Base-by-base conservation (phyloP, 1,140 invertebrate species). In the Triops longicaudatus region DNA sequence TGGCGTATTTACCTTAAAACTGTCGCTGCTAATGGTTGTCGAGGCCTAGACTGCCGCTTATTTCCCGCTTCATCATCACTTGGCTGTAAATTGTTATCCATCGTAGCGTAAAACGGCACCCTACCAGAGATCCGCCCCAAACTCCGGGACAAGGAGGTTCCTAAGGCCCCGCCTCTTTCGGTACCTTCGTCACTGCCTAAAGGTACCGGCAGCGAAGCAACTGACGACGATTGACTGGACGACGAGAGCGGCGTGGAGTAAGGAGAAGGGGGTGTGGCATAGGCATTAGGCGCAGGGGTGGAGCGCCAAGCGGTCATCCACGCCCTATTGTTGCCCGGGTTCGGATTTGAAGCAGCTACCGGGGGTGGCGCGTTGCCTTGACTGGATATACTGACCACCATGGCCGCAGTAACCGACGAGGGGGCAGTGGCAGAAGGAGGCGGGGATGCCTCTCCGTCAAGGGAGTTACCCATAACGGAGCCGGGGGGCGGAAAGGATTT, bases 401-500 rank as follows among this genome's bases (percentile, higher is more conserved):
- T 63, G 50, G 11, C 22, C 22, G 50, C 14, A 17, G 50, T 17
- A 14, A 63, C 6, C 4, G 41, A 42, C 17, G 73, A 26, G 11
- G 26, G 73, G 17, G 26, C 28, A 6, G 73, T 37, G 73, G 73
- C 17, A 6, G 41, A 42, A 42, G 73, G 73, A 22, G 73, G 73
- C 17, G 73, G 73, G 9, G 73, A 63, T 14, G 50, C 50, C 17
- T 63, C 50, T 17, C 50, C 22, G 50, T 63, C 50, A 14, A 63
- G 50, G 10, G 50, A 63, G 22, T 43, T 6, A n/a, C 44, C 28
- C 26, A 27, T 50, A 26, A 27, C 12, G n/a, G 74, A 75, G 26
- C 28, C 74, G 17, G 74, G 74, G 10, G 74, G 74, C 0, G 74
- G 74, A 37, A 75, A 75, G 26, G 74, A 75, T 11, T 75, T 75